Base-by-base conservation (phyloP, 2,113 vertebrate genomes). In the Haplotaxodon microlepis region DNA sequence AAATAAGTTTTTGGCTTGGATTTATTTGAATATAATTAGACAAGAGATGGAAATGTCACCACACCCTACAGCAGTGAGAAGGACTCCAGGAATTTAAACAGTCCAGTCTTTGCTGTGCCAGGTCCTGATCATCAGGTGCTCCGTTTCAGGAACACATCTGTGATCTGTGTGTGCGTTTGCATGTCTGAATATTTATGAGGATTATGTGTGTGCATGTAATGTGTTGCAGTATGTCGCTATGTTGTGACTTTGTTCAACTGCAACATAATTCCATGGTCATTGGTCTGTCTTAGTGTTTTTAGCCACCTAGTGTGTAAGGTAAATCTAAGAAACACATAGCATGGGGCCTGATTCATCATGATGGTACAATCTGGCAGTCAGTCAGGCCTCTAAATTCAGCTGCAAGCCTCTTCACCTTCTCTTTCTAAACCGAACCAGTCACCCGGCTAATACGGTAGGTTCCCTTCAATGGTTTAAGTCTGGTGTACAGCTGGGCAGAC, bases 111-210 rank as follows among this genome's bases (percentile, higher is more conserved):
- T 83, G 86, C 84, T 89, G 82, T 79, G 87, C 92, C 91, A 89
- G 86, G 87, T 87, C 79, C 80, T 81, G 82, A 90, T 94, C 92
- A 94, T 93, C 90, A 95, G 94, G 90, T 94, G 91, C 88, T 93
- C 87, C 40, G 34, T 85, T 89, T 76, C 42, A 90, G 87, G 81
- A 86, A 84, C 73, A 54, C 19, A 56, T 84, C 81, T 91, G 81
- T 80, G 87, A 88, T 79, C 13, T 66, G 51, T 82, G 89, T 63
- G 53, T 79, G 53, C 56, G 47, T 66, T 36, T 51, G 73, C 17
- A 29, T 51, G 10, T n/a, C 42, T 50, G 42, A 78, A 78, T 78
- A 31, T 78, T 50, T 78, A 31, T 50, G 3, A 31, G 27, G 24
- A 78, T 50, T 1, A 50, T 82, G 81, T 29, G 78, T 86, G 31